Base-by-base conservation (phyloP, 2,888 invertebrate species). In the Drosophila conformis region DNA sequence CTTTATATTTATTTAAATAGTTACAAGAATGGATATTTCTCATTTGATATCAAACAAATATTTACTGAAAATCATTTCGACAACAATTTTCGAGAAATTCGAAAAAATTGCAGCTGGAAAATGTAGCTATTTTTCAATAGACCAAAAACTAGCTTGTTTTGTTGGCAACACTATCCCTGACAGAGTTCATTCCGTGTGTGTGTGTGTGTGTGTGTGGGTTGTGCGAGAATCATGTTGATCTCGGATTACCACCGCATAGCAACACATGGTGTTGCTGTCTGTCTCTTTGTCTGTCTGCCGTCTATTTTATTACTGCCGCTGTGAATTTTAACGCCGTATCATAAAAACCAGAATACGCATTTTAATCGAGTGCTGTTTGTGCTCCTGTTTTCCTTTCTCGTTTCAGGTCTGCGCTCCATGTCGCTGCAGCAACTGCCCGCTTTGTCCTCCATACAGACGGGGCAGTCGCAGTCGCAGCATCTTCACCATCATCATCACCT, bases 401-500 rank as follows among this genome's bases (percentile, higher is more conserved):
- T 69, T 52, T 10, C 74, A 93, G 93, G 92, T 78, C 80, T 93
- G 49, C 92, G 93, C 59, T 91, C 92, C 64, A 91, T 93, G 90
- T 83, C 92, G 65, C 67, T 92, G 56, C 92, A 92, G 76, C 92
- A 92, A 68, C 61, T 90, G 69, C 82, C 83, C 66, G 78, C 77
- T 40, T 69, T 78, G 62, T 84, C 87, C 58, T 83, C 78, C 59
- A 88, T 78, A 21, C 78, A 79, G 49, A 36, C 78, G 59, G 58
- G 42, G 18, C 82, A 81, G 40, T 60, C 80, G 8, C 76, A 69
- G 27, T 78, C 82, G 2, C 76, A 79, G 33, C 80, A 78, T 56
- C 56, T 38, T 38, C 80, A 78, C 40, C 84, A 85, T 21, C 85
- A 87, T 25, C 83, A 81, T 18, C 82, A 83, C 7, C 80, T 78